Evolutionary conservation across 2,888 invertebrate genomes (phyloP), one percentile per base, ranked within the genome.

Genomic region (Stegophylla sp.): DNA sequence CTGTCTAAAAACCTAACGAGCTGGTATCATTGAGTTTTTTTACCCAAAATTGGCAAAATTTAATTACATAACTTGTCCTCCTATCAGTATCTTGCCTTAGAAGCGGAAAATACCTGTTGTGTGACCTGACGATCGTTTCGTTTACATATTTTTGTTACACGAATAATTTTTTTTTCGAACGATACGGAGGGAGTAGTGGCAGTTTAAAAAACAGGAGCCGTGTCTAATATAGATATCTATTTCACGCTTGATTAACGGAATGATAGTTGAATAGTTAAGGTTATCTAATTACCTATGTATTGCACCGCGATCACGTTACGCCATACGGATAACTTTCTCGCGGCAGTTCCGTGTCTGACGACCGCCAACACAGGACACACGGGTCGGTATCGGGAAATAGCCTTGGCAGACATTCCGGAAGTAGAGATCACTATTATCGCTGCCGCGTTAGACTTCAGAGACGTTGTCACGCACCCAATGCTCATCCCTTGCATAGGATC

Each of bases 361-460:
- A 94, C 89, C 5, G 92, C 91, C 74, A 94, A 87, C 81, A 94
- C 91, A 0, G 94, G 93, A 85, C 94, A 93, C 75, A 90, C 87
- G 0, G 94, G 93, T 84, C 90, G 88, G 84, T 90, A 91, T 83
- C 90, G 90, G 3, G 93, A 90, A 72, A 93, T 86, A 83, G 91
- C 86, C 86, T 90, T 91, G 10, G 93, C 93, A 34, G 93, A 92
- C 83, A 91, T 87, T 15, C 91, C 91, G n/a, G 90, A 89, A 66
- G 91, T 91, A 13, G 95, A 94, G 74, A 94, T 88, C 73, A 94
- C 91, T 84, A 96, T 90, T 84, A 96, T 94, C 0, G 94, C 93
- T 1, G 91, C 88, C 2, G 91, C 90, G 85, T 89, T 89, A 72
- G 89, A 89, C 83, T 92, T 90, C 83, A 93, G 89, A 0, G 94